Conservation (phyloP, 2,888 invertebrate genomes). For the Tenthredo distinguenda region DNA sequence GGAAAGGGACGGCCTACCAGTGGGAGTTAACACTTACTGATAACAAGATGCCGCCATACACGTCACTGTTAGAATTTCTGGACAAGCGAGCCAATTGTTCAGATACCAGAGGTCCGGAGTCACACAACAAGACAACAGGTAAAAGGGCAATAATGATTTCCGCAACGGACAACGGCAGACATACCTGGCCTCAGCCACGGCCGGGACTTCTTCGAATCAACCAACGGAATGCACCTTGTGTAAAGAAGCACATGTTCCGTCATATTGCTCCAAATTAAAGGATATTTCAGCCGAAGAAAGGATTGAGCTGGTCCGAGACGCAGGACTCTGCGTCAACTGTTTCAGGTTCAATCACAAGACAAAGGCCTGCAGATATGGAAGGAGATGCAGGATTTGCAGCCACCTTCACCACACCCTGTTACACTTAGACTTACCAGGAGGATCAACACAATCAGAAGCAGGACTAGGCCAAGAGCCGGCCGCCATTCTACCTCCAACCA, state of each 20-base stretch:
- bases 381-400: constrained; percentile 47
- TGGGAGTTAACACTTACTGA: constrained; percentile 55
- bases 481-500: too few species aligned
- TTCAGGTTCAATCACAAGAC: constrained; percentile 9
- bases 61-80: constrained; percentile 51
- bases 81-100: constrained; percentile 54
- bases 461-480: too few species aligned
- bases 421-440: background rate
- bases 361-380: background rate
- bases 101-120: background rate
- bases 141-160: background rate
- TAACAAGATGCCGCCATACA: constrained; percentile 51
- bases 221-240: background rate
- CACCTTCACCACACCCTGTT: constrained; percentile 45
- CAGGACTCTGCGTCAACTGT: too few species aligned
- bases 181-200: background rate
- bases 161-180: background rate
- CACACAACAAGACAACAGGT: background rate
- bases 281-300: too few species aligned
- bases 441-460: background rate
- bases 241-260: too few species aligned
- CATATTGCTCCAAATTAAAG: too few species aligned
- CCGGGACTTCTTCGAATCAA: background rate
- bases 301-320: too few species aligned
- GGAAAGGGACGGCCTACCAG: background rate